Base-by-base conservation (phyloP, 1,140 invertebrate genomes). In the Drosophila pectinifera region DNA sequence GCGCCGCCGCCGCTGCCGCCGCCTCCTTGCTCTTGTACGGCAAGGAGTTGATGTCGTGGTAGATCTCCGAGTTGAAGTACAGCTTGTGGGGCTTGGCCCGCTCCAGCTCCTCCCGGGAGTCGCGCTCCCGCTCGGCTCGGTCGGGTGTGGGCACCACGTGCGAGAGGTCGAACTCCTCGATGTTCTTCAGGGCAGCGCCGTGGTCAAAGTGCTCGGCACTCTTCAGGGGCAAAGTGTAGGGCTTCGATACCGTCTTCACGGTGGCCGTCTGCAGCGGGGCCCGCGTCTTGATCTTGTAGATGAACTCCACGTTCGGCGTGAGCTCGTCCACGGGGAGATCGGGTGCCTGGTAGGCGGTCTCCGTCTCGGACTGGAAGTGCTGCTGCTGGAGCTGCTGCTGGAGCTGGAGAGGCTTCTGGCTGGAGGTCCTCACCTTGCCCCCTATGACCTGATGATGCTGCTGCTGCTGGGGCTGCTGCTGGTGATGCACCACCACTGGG, bases 41-140 rank as follows among this genome's bases (percentile, higher is more conserved):
- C 77, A 92, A 16, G 1, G 91, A 80, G 36, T 92, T 92, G 16
- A 92, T 92, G 42, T 92, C 92, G 20, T 92, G 91, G 68, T 92
- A 92, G 31, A 90, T 92, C 24, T 92, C 89, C 7, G 89, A 91
- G 31, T 92, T 92, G 45, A 92, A 91, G 16, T 91, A 91, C 3
- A 92, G 46, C 20, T 92, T 92, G 13, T 84, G 83, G 0, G 76
- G 76, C 34, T 92, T 92, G 7, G 18, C 72, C 8, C 46, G 2
- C 0, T 54, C 62, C 13, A 56, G 20, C 5, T 70, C 68, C n/a
- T 70, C 68, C 2, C 65, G 24, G 0, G 68, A 70, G 14, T 70
- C 67, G 0, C 64, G n/a, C n/a, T n/a, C n/a, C n/a, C n/a, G n/a
- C n/a, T n/a, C n/a, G n/a, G n/a, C n/a, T n/a, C n/a, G n/a, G n/a